Evolutionary conservation across 1,140 invertebrate species (phyloP), one percentile per base, ranked within the genome.

Genomic region (Zaprionus camerounensis): DNA sequence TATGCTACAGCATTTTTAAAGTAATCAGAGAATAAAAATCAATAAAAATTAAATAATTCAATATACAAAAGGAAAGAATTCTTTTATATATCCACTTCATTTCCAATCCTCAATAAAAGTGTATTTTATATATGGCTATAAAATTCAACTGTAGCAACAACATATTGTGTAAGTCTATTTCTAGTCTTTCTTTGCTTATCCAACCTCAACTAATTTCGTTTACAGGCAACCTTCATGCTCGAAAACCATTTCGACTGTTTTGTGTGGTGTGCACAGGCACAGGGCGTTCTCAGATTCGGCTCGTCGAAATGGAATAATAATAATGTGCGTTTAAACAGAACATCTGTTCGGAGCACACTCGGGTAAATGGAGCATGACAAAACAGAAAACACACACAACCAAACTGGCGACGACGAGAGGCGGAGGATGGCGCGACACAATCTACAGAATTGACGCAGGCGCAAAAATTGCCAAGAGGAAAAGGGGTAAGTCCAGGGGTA

Each of bases 281-380:
- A 49, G 20, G 46, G 55, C 70, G 68, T 73, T 65, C 85, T 78
- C 78, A 58, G 78, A 82, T 82, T 90, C 81, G 78, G 63, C 81
- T 73, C n/a, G 79, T 81, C 79, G 86, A 90, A 90, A 90, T 90
- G 86, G 78, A 91, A 91, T 91, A 91, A 91, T 91, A 87, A 88
- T 92, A 92, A 92, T 91, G 82, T 84, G 88, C 91, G 91, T 91
- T 92, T 91, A 91, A 92, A 92, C 86, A 81, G 86, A 92, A 92
- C 91, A 92, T 92, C 91, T 92, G 91, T 91, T 92, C 91, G 80
- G 85, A 88, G 81, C 85, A 84, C 91, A 92, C 91, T 90, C 85
- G 86, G 85, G 71, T 92, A 92, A 92, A 92, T 92, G 91, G 91
- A 92, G 91, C 91, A 92, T 92, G 88, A 92, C 91, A 91, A 92